Conservation (phyloP, 2,113 vertebrate species). For the Trinectes maculatus region DNA sequence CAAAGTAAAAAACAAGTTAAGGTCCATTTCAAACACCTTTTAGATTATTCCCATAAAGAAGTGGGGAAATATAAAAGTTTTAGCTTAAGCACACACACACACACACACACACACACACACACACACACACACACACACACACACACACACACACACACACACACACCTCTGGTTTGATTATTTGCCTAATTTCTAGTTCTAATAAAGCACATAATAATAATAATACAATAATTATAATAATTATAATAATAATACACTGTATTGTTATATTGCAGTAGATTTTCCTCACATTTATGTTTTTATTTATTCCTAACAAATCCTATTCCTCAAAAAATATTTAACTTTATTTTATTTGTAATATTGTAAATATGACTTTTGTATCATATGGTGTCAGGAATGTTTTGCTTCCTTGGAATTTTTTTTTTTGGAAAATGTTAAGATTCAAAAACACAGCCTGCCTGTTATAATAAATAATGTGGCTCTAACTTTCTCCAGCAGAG, state of each 20-base stretch:
- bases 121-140: too few species aligned
- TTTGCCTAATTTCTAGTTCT: too few species aligned
- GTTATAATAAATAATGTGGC: neutral
- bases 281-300: too few species aligned
- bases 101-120: too few species aligned
- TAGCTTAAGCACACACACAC: too few species aligned
- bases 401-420: neutral
- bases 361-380: neutral
- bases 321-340: too few species aligned
- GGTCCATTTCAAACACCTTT: neutral
- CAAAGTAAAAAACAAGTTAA: neutral
- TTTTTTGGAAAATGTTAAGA: neutral
- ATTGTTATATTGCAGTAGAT: too few species aligned
- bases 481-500: slow-evolving; percentile 12
- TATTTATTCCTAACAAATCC: too few species aligned
- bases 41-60: neutral
- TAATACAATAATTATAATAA: neutral
- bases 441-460: neutral
- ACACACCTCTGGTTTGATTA: neutral
- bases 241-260: too few species aligned
- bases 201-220: neutral
- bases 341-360: too few species aligned
- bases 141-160: neutral
- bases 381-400: neutral
- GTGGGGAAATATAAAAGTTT: neutral